Percentiles rank a stretch among this genome's conserved stretches.
These are phyloP conservation scores for Xanthorhoe designata DNA, from an alignment of 2,888 invertebrate species.

Conservation along the genomic window DNA sequence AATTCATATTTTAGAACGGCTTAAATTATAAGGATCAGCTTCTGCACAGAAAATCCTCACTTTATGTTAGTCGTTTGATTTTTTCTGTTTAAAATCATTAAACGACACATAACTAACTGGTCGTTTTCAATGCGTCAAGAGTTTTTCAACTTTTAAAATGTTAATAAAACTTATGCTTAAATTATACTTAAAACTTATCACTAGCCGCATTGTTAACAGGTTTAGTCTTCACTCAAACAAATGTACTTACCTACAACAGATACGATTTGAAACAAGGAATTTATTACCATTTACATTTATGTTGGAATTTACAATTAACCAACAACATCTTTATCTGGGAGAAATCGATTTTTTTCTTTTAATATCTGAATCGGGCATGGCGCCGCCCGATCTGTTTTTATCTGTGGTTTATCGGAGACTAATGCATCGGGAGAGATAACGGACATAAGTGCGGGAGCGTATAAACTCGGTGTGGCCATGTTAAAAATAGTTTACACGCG, in stretches of 20 bases:
- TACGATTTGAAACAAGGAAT: constrained; percentile 59
- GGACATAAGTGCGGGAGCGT: constrained; percentile 82
- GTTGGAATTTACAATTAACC: constrained; percentile 79
- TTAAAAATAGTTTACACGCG: constrained; percentile 84
- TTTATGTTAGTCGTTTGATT: not conserved
- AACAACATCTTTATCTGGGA: constrained; percentile 80
- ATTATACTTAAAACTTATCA: too few species aligned
- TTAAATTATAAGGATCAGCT: not conserved
- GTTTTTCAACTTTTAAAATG: not conserved
- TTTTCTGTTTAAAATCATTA: not conserved
- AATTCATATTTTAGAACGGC: constrained; percentile 7
- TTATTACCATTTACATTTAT: constrained; percentile 64
- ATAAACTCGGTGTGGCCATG: constrained; percentile 84
- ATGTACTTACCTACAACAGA: constrained; percentile 45
- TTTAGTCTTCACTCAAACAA: constrained; percentile 45
- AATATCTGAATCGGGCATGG: constrained; percentile 81
- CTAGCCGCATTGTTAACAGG: constrained; percentile 9
- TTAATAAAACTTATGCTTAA: not conserved
- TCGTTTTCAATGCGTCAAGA: not conserved
- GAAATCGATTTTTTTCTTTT: constrained; percentile 79
- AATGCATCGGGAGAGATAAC: constrained; percentile 82
- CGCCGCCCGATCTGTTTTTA: constrained; percentile 83
- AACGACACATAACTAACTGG: not conserved
- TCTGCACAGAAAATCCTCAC: not conserved
- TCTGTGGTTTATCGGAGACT: constrained; percentile 82